Evolutionary conservation across 2,113 vertebrate genomes (phyloP), one percentile per base, ranked within the genome.

Genomic region (Pangasianodon gigas): DNA sequence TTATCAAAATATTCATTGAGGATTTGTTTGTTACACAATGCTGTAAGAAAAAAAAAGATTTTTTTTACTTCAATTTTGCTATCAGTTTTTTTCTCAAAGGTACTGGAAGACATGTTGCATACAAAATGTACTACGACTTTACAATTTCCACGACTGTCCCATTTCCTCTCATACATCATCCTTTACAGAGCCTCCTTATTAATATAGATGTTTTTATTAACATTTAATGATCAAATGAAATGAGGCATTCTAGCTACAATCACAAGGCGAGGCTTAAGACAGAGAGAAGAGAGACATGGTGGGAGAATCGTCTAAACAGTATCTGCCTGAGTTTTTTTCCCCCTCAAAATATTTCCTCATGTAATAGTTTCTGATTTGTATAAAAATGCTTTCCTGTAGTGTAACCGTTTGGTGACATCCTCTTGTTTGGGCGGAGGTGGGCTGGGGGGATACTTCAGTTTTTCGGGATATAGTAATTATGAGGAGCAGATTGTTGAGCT

Each of bases 171-270:
- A 46, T 11, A 54, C 67, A 88, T 91, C 85, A 89, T 29, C 41
- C 32, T 37, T 69, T 58, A 48, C 67, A 79, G n/a, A 67, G 52
- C 19, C 6, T 46, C 18, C 62, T 84, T 84, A 91, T 92, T 91
- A 92, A 91, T 93, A 89, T 51, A 89, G 86, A 85, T 88, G 67
- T 56, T 32, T 67, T n/a, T 74, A 89, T 91, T 90, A 92, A 90
- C 46, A 84, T 91, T 92, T 89, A 89, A 90, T 91, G 86, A 90
- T 87, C 29, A 77, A 91, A 79, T 89, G 52, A 90, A 90, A 90
- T 87, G 44, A 75, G 84, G 77, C 74, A 75, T 91, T 88, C 32
- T 90, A 46, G 79, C 51, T 81, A 58, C 84, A 88, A 85, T 90
- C 44, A 88, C 79, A 87, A 44, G 52, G 56, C 87, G 41, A 58